Conservation (phyloP, 2,888 invertebrate species). For the Arge pagana region DNA sequence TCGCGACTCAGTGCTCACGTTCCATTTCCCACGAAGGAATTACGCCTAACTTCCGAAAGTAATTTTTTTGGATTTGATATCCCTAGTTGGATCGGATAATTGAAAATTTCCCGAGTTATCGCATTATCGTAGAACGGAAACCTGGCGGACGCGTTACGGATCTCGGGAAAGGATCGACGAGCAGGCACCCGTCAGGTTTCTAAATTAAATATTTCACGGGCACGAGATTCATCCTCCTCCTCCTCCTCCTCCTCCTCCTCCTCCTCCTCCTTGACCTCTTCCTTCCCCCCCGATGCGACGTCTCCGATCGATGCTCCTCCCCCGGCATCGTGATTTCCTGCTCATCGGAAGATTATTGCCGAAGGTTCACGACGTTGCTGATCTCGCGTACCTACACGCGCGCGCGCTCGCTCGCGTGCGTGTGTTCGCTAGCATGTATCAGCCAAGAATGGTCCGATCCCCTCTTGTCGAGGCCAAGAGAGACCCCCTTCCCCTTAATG, state of each 20-base stretch:
- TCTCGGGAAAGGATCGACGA: conserved; percentile 13
- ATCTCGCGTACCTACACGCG: too few species aligned
- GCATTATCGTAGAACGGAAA: too few species aligned
- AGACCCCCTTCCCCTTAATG: conserved; percentile 40
- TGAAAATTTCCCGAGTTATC: too few species aligned
- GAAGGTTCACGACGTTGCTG: conserved; percentile 2
- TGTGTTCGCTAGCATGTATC: conserved; percentile 10
- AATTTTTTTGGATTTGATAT: neutral
- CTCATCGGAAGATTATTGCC: too few species aligned
- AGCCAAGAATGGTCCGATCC: conserved; percentile 19
- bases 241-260: too few species aligned
- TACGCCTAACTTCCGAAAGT: neutral
- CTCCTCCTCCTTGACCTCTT: too few species aligned
- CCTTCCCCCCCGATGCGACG: neutral
- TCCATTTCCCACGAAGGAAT: conserved; percentile 14
- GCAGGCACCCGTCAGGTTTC: neutral
- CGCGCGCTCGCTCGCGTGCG: neutral
- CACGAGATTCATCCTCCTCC: too few species aligned
- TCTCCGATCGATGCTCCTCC: conserved; percentile 6
- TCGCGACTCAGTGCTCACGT: conserved; percentile 13
- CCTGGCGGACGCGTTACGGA: neutral
- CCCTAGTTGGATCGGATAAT: conserved; percentile 2
- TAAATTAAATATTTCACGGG: conserved; percentile 14
- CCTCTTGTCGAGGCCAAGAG: conserved; percentile 16
- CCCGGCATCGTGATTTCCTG: too few species aligned